Percentiles rank a stretch among this genome's conserved stretches.
phyloP scores from a whole-genome alignment of 2,113 vertebrate species.

The Etheostoma spectabile region DNA sequence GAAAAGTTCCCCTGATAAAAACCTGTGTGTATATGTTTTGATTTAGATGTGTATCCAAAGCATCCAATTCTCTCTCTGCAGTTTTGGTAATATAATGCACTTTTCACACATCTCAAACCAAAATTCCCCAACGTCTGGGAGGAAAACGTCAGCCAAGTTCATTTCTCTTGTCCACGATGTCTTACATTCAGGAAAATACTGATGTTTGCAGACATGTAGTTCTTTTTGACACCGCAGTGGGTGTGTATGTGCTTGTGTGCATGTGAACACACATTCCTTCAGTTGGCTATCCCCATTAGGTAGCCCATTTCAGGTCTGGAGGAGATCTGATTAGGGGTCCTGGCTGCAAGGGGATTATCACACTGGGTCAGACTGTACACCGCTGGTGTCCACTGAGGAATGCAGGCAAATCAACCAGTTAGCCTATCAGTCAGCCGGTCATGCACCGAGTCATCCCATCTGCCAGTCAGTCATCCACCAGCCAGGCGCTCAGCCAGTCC shows the following conservation, averaged over 20 bases:
- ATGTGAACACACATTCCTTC: slow-evolving; percentile 47
- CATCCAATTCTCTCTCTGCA: not conserved
- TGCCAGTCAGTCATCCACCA: slow-evolving; percentile 57
- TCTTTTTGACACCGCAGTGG: not conserved
- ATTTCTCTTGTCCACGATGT: not conserved
- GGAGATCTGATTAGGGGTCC: slow-evolving; percentile 71
- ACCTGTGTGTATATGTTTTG: slow-evolving; percentile 18
- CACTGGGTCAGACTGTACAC: slow-evolving; percentile 68
- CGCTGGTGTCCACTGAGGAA: slow-evolving; percentile 66
- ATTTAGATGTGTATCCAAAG: slow-evolving; percentile 16
- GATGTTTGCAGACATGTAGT: slow-evolving; percentile 12
- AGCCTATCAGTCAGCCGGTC: slow-evolving; percentile 36
- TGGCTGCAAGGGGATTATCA: slow-evolving; percentile 66
- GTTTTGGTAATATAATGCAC: slow-evolving; percentile 4
- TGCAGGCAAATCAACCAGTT: slow-evolving; percentile 56
- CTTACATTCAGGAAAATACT: not conserved
- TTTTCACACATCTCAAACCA: slow-evolving; percentile 1
- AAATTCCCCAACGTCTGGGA: not conserved
- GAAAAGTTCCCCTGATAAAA: slow-evolving; percentile 15
- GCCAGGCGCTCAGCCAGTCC: slow-evolving; percentile 28
- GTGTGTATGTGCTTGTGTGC: slow-evolving; percentile 10
- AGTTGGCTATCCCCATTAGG: slow-evolving; percentile 18
- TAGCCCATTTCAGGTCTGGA: slow-evolving; percentile 42
- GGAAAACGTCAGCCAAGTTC: not conserved
- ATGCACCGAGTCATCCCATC: slow-evolving; percentile 52